Percentiles rank a stretch among this genome's conserved stretches.
Evolutionary conservation across 2,113 vertebrate genomes (phyloP).

Genomic region (Pungitius pungitius): DNA sequence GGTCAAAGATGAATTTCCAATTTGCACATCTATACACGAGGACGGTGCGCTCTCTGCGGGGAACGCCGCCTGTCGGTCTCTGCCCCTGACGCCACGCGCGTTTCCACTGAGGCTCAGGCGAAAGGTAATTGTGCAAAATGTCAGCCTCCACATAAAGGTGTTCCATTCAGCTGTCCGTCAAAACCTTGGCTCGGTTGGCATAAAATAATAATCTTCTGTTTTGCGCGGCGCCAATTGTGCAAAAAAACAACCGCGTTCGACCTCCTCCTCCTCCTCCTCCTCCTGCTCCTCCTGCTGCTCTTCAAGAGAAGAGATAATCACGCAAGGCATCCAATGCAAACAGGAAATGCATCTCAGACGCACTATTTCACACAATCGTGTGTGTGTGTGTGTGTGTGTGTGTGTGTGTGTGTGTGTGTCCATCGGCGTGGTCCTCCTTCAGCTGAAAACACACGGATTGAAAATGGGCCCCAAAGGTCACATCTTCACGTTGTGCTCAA

Average conservation of each 20-base stretch:
- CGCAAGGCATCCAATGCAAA: conserved; percentile 14
- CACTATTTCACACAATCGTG: not conserved
- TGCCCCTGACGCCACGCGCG: conserved; percentile 57
- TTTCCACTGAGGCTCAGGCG: conserved; percentile 56
- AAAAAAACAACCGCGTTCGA: conserved; percentile 50
- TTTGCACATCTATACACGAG: conserved; percentile 59
- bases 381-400: not conserved
- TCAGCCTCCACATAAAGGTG: conserved; percentile 74
- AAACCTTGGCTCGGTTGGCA: conserved; percentile 34
- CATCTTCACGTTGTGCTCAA: conserved; percentile 13
- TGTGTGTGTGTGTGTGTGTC: too few species aligned
- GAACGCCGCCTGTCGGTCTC: conserved; percentile 43
- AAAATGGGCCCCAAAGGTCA: conserved; percentile 10
- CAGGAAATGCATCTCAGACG: not conserved
- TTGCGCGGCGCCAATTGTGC: conserved; percentile 26
- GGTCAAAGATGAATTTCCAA: conserved; percentile 55
- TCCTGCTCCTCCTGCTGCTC: too few species aligned
- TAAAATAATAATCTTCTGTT: conserved; percentile 55
- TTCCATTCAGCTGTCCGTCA: conserved; percentile 73
- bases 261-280: conserved; percentile 10
- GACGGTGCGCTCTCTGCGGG: conserved; percentile 32
- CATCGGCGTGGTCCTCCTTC: conserved; percentile 2
- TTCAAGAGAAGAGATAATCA: conserved; percentile 21
- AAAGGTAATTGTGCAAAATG: conserved; percentile 77
- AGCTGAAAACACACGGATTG: conserved; percentile 20